These are phyloP conservation scores for Sakesphorus luctuosus DNA, from an alignment of 2,113 vertebrate genomes.

Conservation along the genomic window DNA sequence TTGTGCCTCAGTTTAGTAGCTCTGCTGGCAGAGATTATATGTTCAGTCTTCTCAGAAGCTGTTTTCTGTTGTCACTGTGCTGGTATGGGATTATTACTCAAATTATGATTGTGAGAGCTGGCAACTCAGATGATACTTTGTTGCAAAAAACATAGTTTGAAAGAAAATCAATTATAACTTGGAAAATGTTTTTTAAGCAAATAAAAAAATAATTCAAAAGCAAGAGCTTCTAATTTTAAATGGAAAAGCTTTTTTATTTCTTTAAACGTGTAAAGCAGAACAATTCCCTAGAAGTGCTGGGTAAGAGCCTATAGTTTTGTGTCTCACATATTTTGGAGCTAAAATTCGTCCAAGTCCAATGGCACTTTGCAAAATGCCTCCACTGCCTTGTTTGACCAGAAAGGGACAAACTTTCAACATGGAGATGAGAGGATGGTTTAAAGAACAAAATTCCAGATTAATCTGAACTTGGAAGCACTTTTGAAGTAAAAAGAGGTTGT, in stretches of 20 bases:
- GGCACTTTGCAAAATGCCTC: neutral
- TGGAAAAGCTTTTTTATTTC: neutral
- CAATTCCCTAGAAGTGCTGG: neutral
- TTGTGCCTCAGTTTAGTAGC: neutral
- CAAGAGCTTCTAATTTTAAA: neutral
- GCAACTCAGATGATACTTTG: neutral
- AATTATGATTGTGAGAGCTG: neutral
- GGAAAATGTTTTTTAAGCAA: neutral
- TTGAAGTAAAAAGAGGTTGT: neutral
- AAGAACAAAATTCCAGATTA: neutral
- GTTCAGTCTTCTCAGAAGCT: neutral
- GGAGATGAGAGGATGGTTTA: neutral
- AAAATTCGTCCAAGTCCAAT: neutral
- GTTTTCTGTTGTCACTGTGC: neutral
- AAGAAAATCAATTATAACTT: neutral
- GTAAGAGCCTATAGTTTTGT: neutral
- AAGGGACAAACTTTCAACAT: neutral
- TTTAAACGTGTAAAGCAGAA: neutral
- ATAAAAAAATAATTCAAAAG: neutral
- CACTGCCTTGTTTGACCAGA: neutral
- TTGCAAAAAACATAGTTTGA: neutral
- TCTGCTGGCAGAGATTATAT: neutral
- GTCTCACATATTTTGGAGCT: neutral
- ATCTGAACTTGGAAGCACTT: neutral
- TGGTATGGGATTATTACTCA: neutral